Base-by-base conservation (phyloP, 2,888 invertebrate genomes). In the Drosophila quinaria region DNA sequence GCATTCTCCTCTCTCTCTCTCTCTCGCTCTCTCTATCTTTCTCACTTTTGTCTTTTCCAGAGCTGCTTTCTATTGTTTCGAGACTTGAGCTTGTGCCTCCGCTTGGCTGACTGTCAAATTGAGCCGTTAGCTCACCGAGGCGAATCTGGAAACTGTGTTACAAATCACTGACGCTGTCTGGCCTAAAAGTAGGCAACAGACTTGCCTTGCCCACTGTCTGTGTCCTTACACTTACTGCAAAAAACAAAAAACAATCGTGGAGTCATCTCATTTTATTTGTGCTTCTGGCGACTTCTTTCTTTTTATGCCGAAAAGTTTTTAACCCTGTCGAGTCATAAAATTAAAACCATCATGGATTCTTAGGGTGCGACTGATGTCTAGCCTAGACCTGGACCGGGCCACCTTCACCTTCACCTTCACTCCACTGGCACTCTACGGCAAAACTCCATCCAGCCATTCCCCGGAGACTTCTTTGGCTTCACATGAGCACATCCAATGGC, bases 301-400 rank as follows among this genome's bases (percentile, higher is more conserved):
- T 77, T 76, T 67, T 74, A 65, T 80, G 71, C 72, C 72, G 58
- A 81, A 72, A 84, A 83, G 70, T 83, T 87, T 80, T 72, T 77
- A 84, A 78, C 84, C 82, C 87, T 73, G 73, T 42, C 70, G 82
- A 83, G 76, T 75, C 83, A 88, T 88, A 87, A 87, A 84, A 89
- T 86, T 80, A 83, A 83, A 83, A 83, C 72, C 82, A 80, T 72
- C 74, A 74, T 65, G 56, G 62, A 52, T 74, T 74, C 78, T 75
- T 65, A 61, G 84, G 80, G 80, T 77, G 82, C 80, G 73, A 67
- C 64, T 70, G 64, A 61, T 63, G 78, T 65, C 78, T 69, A 49
- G 29, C 54, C 74, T 22, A 41, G 15, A 42, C 49, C 44, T 22
- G 50, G 19, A 42, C 49, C 44, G 31, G 15, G 39, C 39, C 44